These are phyloP conservation scores for Gallirallus australis DNA, from an alignment of 2,797 vertebrate species.

Conservation along the genomic window DNA sequence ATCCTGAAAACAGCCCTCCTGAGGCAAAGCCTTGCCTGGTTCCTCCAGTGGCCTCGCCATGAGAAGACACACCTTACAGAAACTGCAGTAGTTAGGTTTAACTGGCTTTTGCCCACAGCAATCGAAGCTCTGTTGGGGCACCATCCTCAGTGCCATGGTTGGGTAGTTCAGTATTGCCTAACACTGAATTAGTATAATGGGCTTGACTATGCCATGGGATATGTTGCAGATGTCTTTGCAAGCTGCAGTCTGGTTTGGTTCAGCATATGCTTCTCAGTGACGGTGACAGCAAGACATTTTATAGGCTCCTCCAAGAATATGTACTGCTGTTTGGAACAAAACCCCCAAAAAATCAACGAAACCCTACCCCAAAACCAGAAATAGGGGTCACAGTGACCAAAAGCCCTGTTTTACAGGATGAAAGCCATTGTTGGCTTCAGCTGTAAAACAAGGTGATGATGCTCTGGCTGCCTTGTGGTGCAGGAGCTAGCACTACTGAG, in stretches of 20 bases:
- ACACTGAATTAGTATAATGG: background rate
- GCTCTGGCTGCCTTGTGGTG: background rate
- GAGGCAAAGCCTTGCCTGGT: background rate
- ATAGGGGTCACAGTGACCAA: background rate
- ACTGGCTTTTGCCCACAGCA: background rate
- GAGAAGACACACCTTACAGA: background rate
- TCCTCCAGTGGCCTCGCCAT: background rate
- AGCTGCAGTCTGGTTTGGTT: background rate
- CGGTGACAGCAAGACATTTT: background rate
- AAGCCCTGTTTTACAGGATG: background rate
- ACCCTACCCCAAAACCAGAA: too few relatives aligned
- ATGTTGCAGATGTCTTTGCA: background rate
- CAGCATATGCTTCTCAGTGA: background rate
- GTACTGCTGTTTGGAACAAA: background rate
- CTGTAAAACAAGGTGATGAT: background rate
- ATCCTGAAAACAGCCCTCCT: background rate
- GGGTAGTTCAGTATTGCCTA: background rate
- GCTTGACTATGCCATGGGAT: background rate
- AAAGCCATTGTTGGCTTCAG: background rate
- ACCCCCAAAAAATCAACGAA: background rate
- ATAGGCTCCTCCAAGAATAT: too few relatives aligned
- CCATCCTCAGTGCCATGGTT: background rate
- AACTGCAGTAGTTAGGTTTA: background rate
- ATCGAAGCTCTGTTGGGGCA: background rate
- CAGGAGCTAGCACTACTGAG: background rate